Conservation (phyloP, 2,888 invertebrate species). For the Agrypnus murinus region DNA sequence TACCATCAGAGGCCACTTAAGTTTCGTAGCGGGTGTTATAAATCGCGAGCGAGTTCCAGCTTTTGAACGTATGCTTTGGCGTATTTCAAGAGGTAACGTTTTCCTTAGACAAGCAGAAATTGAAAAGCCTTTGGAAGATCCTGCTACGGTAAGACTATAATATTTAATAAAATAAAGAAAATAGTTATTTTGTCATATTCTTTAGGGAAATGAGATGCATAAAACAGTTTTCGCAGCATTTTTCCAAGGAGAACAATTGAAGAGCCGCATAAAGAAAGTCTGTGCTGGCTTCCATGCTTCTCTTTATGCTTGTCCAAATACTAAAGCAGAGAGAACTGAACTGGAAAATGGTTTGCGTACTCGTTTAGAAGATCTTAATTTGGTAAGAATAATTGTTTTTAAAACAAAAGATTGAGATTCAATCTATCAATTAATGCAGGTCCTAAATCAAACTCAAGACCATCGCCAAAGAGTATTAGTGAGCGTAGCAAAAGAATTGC, state of each 20-base stretch:
- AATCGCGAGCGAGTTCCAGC: constrained; percentile 90
- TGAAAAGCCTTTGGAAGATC: constrained; percentile 88
- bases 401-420: too few relatives aligned
- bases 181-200: background rate
- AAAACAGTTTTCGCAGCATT: constrained; percentile 92
- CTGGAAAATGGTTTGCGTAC: constrained; percentile 93
- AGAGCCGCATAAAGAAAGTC: constrained; percentile 91
- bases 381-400: constrained; percentile 75
- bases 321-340: constrained; percentile 86
- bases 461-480: constrained; percentile 89
- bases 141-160: constrained; percentile 79
- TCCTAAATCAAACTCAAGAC: constrained; percentile 90
- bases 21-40: constrained; percentile 94
- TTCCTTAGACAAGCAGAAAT: constrained; percentile 91
- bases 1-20: constrained; percentile 71
- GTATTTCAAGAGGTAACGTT: constrained; percentile 93
- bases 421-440: constrained; percentile 73
- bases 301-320: constrained; percentile 93
- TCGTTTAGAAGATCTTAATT: constrained; percentile 89
- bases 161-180: background rate
- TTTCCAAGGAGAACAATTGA: constrained; percentile 93
- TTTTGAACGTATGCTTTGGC: constrained; percentile 95
- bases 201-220: constrained; percentile 87
- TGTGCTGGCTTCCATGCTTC: constrained; percentile 95
- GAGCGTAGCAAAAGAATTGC: constrained; percentile 89